Evolutionary conservation across 2,113 vertebrate genomes (phyloP), one percentile per base, ranked within the genome.

Genomic region (Telmatochromis sp.): DNA sequence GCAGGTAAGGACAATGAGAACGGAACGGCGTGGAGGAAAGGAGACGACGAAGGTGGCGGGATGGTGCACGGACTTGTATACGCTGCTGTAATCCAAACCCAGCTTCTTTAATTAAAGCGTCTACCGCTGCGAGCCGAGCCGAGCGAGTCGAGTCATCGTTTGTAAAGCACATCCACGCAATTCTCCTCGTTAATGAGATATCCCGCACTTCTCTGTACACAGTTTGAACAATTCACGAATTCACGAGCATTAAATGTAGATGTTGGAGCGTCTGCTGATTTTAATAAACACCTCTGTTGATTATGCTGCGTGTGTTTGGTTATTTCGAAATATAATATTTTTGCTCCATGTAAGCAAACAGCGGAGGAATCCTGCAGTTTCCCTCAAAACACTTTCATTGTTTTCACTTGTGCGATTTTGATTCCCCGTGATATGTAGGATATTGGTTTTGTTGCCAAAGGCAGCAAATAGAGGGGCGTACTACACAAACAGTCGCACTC

Each of bases 1-100:
- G 92, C 93, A 94, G 94, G 95, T 95, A 94, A 96, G 95, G 89
- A 94, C 91, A 90, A 92, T 35, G 79, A 87, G 80, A 89, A 26
- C 33, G 3, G 33, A 37, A 60, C 47, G 4, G 60, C 63, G 21
- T 47, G 37, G 54, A 73, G 82, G 17, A 37, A n/a, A 54, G 49
- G 65, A 58, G 19, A 68, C 6, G 78, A 42, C 11, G 65, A n/a
- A 19, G 23, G 70, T 47, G 40, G 42, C 7, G 70, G 42, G 70
- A 75, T 47, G 65, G n/a, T 2, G 10, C 60, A 70, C 6, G 42
- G 83, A 84, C 80, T 82, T 40, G 4, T 17, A 2, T 10, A 33
- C 31, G 2, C 80, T 28, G 87, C 81, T 89, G 33, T 28, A 78
- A 63, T 14, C 80, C 37, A 42, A 26, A 58, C 33, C 15, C 68